Percentiles rank a stretch among this genome's conserved stretches.
These are phyloP conservation scores for Melanaphis sacchari DNA, from an alignment of 1,140 invertebrate genomes.

Conservation along the genomic window DNA sequence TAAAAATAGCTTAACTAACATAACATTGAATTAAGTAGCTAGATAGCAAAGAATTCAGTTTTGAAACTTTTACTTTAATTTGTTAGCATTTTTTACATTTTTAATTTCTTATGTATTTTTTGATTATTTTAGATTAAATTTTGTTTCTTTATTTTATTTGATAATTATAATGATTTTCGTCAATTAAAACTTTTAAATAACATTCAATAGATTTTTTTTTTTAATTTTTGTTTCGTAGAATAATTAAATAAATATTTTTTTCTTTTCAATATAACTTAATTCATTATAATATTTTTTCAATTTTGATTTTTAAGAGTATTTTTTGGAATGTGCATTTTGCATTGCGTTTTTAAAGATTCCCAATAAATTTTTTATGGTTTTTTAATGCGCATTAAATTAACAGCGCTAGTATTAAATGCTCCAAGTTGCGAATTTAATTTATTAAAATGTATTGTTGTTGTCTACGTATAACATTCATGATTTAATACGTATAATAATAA, in stretches of 20 bases:
- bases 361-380: background rate
- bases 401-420: background rate
- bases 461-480: background rate
- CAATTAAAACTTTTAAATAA: too few relatives aligned
- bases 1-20: too few relatives aligned
- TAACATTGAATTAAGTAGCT: too few relatives aligned
- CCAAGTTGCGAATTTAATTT: background rate
- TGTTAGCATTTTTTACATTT: too few relatives aligned
- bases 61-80: background rate
- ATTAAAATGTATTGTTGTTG: background rate
- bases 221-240: too few relatives aligned
- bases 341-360: background rate
- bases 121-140: too few relatives aligned
- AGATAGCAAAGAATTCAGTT: background rate
- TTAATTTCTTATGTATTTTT: background rate
- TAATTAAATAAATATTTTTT: too few relatives aligned
- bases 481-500: background rate
- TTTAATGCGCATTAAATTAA: background rate
- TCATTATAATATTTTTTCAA: background rate
- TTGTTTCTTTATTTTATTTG: background rate
- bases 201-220: too few relatives aligned
- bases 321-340: background rate
- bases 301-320: background rate
- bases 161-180: background rate
- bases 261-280: background rate